Percentiles rank a stretch among this genome's conserved stretches.
Evolutionary conservation across 2,888 invertebrate species (phyloP).

Genomic region (Eutolmus rufibarbis): DNA sequence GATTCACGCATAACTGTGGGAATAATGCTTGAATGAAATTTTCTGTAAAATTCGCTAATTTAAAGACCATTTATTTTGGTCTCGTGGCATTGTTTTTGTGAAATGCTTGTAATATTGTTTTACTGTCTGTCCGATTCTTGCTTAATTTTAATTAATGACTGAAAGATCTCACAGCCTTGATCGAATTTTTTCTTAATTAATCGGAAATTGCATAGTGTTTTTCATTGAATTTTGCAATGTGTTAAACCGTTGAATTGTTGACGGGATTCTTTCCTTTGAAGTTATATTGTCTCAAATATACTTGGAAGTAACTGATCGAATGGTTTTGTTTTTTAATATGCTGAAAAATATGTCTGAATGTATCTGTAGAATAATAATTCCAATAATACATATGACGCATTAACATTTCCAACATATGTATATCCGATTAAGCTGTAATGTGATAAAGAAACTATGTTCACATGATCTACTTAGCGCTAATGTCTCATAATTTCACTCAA

Average conservation of each 20-base stretch:
- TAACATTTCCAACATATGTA: no score
- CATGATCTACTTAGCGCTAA: no score
- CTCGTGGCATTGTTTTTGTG: neutral
- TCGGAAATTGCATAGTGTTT: neutral
- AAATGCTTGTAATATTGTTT: neutral
- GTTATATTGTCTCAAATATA: neutral
- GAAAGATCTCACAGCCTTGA: neutral
- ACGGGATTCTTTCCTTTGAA: neutral
- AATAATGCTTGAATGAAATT: neutral
- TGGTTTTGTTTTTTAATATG: neutral
- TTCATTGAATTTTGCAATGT: neutral
- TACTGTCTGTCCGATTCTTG: neutral
- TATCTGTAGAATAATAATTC: no score
- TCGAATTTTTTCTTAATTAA: neutral
- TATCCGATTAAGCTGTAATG: no score
- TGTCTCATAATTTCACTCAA: no score
- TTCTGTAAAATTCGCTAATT: neutral
- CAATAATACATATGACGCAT: no score
- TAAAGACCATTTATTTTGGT: neutral
- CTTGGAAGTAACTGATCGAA: neutral
- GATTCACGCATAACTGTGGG: neutral
- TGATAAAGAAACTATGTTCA: no score
- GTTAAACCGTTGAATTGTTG: neutral
- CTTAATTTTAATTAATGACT: neutral
- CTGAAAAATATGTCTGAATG: no score